These are phyloP conservation scores for Criorhina ranunculi DNA, from an alignment of 2,888 invertebrate species.

Conservation along the genomic window DNA sequence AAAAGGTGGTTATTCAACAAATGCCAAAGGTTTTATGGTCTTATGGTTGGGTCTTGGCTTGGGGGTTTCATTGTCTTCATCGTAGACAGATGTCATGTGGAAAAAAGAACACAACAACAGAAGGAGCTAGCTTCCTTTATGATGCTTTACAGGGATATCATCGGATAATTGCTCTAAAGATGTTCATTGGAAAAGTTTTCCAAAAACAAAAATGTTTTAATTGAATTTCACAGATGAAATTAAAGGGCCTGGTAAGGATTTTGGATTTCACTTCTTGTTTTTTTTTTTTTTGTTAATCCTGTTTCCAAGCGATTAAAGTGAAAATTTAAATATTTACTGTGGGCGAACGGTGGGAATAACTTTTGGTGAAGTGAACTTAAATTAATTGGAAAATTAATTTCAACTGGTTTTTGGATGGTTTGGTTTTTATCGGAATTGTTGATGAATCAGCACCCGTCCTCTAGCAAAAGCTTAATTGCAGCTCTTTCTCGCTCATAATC, in stretches of 20 bases:
- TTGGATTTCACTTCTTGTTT: background rate
- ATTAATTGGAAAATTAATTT: constrained; percentile 65
- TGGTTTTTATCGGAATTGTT: constrained; percentile 26
- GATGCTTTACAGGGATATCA: constrained; percentile 10
- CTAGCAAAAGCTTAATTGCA: constrained; percentile 9
- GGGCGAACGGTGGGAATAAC: constrained; percentile 10
- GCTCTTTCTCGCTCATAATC: constrained; percentile 34
- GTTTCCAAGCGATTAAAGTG: constrained; percentile 33
- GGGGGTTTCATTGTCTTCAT: constrained; percentile 31
- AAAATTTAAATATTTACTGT: constrained; percentile 46
- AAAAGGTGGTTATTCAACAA: constrained; percentile 40
- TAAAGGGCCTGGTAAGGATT: constrained; percentile 1
- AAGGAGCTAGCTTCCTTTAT: background rate
- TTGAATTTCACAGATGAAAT: constrained; percentile 38
- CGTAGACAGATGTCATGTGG: constrained; percentile 49
- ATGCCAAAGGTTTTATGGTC: constrained; percentile 39
- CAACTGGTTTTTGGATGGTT: constrained; percentile 30
- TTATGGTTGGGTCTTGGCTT: constrained; percentile 30
- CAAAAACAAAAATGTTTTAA: constrained; percentile 23
- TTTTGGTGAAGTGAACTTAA: constrained; percentile 38
- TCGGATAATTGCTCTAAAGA: constrained; percentile 33
- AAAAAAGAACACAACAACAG: constrained; percentile 1
- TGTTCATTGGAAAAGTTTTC: constrained; percentile 44
- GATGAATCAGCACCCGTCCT: constrained; percentile 6
- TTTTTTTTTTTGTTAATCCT: constrained; percentile 1